Evolutionary conservation across 2,113 vertebrate genomes (phyloP).

Genomic region (Macheiramphus alcinus): DNA sequence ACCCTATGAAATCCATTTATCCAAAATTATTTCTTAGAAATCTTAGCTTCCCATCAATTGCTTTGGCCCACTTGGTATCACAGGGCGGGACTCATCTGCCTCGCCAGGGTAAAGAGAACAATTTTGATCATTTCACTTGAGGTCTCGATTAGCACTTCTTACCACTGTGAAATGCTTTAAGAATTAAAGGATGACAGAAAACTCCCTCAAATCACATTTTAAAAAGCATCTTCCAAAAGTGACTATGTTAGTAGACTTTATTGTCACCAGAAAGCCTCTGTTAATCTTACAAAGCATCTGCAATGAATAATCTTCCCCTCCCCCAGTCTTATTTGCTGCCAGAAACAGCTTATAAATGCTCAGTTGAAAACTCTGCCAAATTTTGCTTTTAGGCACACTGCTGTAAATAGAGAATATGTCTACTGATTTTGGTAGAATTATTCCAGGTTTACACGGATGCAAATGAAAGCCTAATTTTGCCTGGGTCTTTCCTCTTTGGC

Average conservation of each 20-base stretch:
- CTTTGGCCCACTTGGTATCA: background rate
- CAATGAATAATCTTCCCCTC: conserved; percentile 61
- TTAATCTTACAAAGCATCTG: conserved; percentile 65
- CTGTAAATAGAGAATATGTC: conserved; percentile 14
- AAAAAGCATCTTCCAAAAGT: conserved; percentile 25
- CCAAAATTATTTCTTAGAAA: background rate
- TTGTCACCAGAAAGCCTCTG: conserved; percentile 57
- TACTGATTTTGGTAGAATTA: background rate
- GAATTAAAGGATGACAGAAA: conserved; percentile 5
- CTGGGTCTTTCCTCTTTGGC: background rate
- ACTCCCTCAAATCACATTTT: background rate
- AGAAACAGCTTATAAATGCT: conserved; percentile 62
- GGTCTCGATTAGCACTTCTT: background rate
- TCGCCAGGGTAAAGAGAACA: background rate
- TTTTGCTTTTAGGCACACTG: conserved; percentile 34
- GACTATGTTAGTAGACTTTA: conserved; percentile 22
- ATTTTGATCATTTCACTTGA: background rate
- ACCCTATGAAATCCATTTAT: background rate
- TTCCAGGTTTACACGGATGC: background rate
- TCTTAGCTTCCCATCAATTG: background rate
- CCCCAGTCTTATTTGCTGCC: conserved; percentile 53
- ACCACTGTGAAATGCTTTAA: background rate
- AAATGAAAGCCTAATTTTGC: background rate
- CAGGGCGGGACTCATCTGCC: background rate
- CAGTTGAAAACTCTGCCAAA: conserved; percentile 24